Conservation (phyloP, 2,888 invertebrate genomes). For the Sesamia inferens region DNA sequence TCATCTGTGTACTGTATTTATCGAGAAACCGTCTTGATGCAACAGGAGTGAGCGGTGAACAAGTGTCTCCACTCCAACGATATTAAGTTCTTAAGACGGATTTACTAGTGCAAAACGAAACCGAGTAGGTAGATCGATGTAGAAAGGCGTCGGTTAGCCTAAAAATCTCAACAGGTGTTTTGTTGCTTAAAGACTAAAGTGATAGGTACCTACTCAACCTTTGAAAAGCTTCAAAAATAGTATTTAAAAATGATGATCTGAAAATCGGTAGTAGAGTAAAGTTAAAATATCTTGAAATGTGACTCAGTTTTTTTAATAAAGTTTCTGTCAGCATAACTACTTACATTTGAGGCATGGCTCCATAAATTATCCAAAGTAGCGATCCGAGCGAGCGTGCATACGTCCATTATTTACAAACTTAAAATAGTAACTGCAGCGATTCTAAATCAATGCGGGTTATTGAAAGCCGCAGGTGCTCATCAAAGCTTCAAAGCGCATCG, state of each 20-base stretch:
- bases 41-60: slow-evolving; percentile 35
- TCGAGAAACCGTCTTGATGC: slow-evolving; percentile 57
- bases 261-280: neutral
- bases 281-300: slow-evolving; percentile 13
- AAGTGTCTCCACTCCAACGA: slow-evolving; percentile 27
- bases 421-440: slow-evolving; percentile 61
- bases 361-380: slow-evolving; percentile 50
- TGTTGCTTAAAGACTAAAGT: slow-evolving; percentile 10
- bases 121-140: neutral
- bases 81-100: slow-evolving; percentile 26
- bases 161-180: slow-evolving; percentile 47
- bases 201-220: neutral
- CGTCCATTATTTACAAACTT: slow-evolving; percentile 55
- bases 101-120: slow-evolving; percentile 34
- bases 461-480: slow-evolving; percentile 74
- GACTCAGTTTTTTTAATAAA: slow-evolving; percentile 30
- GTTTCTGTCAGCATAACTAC: slow-evolving; percentile 40
- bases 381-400: slow-evolving; percentile 37
- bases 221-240: neutral
- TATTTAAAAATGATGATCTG: neutral
- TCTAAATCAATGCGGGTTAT: slow-evolving; percentile 71
- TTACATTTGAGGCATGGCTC: slow-evolving; percentile 43
- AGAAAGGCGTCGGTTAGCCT: neutral
- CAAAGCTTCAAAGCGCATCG: slow-evolving; percentile 72
- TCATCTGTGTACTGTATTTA: slow-evolving; percentile 57